Base-by-base conservation (phyloP, 2,888 invertebrate genomes). In the Quadroppia sp. region DNA sequence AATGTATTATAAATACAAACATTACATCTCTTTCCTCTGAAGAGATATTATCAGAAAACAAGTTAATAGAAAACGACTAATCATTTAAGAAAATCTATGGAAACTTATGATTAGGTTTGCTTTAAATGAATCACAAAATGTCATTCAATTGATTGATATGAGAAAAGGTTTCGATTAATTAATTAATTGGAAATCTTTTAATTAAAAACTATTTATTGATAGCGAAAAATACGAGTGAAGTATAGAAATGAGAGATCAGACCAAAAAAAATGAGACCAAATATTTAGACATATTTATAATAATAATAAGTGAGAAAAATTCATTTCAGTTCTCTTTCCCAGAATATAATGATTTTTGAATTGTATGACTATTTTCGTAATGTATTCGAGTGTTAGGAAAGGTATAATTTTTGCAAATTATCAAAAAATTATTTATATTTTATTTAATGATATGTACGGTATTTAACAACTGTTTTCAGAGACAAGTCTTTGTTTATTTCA, bases 11-110 rank as follows among this genome's bases (percentile, higher is more conserved):
- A 36, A 36, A 11, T 7, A 45, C 36, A 13, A 45, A 6, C 45
- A 11, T 45, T 2, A 13, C 45, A 45, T 53, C 53, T 53, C 53
- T 53, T 4, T 53, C 53, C 13, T 53, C 53, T 20, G 3, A n/a
- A 20, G 7, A 53, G 20, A 53, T 53, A 20, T 53, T 6, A 23
- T 25, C 25, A 53, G 17, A 25, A 53, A 53, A 25, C 25, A 53
- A 53, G 53, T 53, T 53, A 53, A 53, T 53, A 53, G 53, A 53
- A 53, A 53, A 6, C 13, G n/a, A 20, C 23, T 53, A 53, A 53
- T 53, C 53, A 53, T 53, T 53, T 53, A 3, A 53, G 25, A 53
- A 48, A 3, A 53, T 53, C 25, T 25, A 53, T 53, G 25, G 23
- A 48, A 53, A 53, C n/a, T 25, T 53, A 25, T 53, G 53, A 53